Evolutionary conservation across 2,888 invertebrate genomes (phyloP), one percentile per base, ranked within the genome.

Genomic region (Tetheella fluctuosa): DNA sequence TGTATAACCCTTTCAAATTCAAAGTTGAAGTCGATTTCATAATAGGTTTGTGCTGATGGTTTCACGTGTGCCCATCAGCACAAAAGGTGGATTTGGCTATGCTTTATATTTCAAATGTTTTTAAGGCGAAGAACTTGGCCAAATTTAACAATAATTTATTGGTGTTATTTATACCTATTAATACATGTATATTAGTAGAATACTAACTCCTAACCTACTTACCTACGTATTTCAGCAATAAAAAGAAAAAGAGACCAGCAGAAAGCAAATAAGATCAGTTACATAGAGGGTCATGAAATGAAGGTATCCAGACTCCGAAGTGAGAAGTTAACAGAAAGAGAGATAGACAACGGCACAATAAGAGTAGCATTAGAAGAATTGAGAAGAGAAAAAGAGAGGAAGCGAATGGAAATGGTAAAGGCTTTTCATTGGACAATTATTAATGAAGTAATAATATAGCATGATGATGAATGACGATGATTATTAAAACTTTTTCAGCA

Each of bases 231-330:
- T 81, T 39, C 70, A 93, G 93, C 81, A 60, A 81, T 90, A 34
- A 88, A 80, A 73, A 85, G 77, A 59, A 92, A 90, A 65, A 89
- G 84, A 64, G 85, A 88, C 10, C 86, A 90, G 59, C 90, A 92
- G 65, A 68, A 74, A 62, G 73, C 65, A 13, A 91, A 92, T 65
- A 89, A 74, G 67, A 70, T 58, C n/a, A 91, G 91, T 74, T 91
- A 79, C 64, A 81, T 89, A 68, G 86, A 89, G 70, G 90, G 89
- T 0, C 85, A 88, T 52, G 76, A 88, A 64, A 70, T 78, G 64
- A 91, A 89, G 63, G 20, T 86, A 15, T 59, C 65, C 0, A 78
- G 84, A 13, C 64, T 88, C 1, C 74, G 72, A 66, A 73, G 71
- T 23, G 85, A 90, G 62, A 91, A 84, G 65, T 64, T 68, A 42